Conservation (phyloP, 2,888 invertebrate species). For the Dorcus hopei region DNA sequence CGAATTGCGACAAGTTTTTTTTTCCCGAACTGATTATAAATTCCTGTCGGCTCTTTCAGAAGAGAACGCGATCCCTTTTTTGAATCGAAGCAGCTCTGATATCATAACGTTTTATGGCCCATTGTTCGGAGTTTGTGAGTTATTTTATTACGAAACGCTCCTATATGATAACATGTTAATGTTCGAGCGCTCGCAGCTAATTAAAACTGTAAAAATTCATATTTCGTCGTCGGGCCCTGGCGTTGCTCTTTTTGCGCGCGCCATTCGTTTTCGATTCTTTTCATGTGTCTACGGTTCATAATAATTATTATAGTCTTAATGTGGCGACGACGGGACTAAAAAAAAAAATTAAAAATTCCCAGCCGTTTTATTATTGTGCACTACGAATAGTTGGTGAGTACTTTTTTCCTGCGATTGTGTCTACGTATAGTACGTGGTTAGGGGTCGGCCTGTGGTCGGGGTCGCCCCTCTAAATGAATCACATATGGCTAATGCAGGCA, state of each 20-base stretch:
- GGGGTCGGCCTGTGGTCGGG: no score
- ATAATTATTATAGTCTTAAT: no score
- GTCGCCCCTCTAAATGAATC: not conserved
- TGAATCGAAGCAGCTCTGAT: slow-evolving; percentile 37
- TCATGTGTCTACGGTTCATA: no score
- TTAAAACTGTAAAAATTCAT: slow-evolving; percentile 14
- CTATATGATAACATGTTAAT: slow-evolving; percentile 37
- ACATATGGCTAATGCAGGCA: not conserved
- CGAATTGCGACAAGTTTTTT: slow-evolving; percentile 1
- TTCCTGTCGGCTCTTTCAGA: slow-evolving; percentile 38
- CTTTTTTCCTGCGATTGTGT: no score
- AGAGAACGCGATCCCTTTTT: slow-evolving; percentile 40
- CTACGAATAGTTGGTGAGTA: no score
- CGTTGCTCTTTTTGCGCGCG: no score
- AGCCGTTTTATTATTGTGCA: no score
- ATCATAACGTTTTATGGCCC: slow-evolving; percentile 46
- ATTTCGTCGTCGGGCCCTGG: no score
- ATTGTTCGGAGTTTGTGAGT: slow-evolving; percentile 39
- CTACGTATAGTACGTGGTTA: no score
- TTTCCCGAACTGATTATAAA: slow-evolving; percentile 35
- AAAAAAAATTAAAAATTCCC: no score
- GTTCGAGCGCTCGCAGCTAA: slow-evolving; percentile 8
- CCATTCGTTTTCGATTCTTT: no score
- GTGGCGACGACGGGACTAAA: no score
- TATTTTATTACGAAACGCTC: slow-evolving; percentile 36